A percentile compares a stretch with the other conserved stretches of the same genome.
Evolutionary conservation across 1,140 invertebrate genomes (phyloP).

Genomic region (Bombyx mandarina): DNA sequence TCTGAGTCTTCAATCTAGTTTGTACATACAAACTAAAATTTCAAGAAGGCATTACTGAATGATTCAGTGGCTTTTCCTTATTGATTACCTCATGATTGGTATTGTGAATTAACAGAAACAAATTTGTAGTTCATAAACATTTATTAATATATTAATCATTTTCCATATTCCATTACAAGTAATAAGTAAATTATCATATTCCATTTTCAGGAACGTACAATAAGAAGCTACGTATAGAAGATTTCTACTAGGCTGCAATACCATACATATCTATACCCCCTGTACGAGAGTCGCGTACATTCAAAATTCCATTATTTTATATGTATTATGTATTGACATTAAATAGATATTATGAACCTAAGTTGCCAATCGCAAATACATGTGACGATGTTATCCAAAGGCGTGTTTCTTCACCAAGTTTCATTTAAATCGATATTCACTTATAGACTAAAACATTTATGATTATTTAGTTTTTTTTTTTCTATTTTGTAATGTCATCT

Average conservation of each 20-base stretch:
- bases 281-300: slow-evolving; percentile 54
- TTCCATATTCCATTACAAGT: slow-evolving; percentile 62
- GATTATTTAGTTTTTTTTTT: slow-evolving; percentile 53
- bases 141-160: slow-evolving; percentile 68
- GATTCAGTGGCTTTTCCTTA: too few relatives aligned
- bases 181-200: slow-evolving; percentile 52
- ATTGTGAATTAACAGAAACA: slow-evolving; percentile 21
- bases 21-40: too few relatives aligned
- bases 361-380: slow-evolving; percentile 68
- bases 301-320: slow-evolving; percentile 47
- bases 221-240: slow-evolving; percentile 64
- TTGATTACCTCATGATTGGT: background rate
- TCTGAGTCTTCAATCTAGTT: too few relatives aligned
- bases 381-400: slow-evolving; percentile 52
- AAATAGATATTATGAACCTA: slow-evolving; percentile 51
- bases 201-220: slow-evolving; percentile 45
- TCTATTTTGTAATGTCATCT: slow-evolving; percentile 50
- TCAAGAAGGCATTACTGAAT: too few relatives aligned
- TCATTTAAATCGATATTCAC: slow-evolving; percentile 48
- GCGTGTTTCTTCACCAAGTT: slow-evolving; percentile 70
- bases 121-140: slow-evolving; percentile 56
- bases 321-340: slow-evolving; percentile 55
- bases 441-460: slow-evolving; percentile 63
- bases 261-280: slow-evolving; percentile 40
- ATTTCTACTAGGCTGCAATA: slow-evolving; percentile 61